Evolutionary conservation across 2,113 vertebrate genomes (phyloP).

Genomic region (Hypocryptadius cinnamomeus): DNA sequence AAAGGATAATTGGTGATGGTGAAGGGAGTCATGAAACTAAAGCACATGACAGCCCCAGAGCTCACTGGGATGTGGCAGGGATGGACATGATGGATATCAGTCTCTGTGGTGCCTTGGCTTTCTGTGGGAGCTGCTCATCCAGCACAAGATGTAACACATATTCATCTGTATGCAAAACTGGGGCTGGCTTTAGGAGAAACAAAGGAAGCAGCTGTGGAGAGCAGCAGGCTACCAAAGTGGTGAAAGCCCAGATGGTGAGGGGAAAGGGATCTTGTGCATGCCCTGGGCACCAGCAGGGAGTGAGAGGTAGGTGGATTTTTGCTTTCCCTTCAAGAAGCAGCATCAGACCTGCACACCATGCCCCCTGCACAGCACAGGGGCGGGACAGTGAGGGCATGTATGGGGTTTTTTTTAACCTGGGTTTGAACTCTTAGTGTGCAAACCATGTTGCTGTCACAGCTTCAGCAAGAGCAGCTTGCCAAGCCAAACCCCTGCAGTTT

Average conservation of each 20-base stretch:
- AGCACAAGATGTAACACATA: background rate
- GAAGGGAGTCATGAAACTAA: background rate
- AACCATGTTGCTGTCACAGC: background rate
- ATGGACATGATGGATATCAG: background rate
- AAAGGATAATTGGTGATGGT: background rate
- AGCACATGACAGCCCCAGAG: background rate
- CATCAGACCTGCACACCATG: background rate
- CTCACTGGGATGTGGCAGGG: rapidly evolving
- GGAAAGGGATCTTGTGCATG: background rate
- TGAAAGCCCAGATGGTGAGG: background rate
- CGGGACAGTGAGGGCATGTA: rapidly evolving
- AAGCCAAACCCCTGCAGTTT: background rate
- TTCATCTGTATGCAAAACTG: background rate
- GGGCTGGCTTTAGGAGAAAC: background rate
- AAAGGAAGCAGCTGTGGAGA: background rate
- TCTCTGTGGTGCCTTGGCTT: rapidly evolving
- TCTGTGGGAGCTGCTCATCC: background rate
- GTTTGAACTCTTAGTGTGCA: background rate
- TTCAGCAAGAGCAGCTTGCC: background rate
- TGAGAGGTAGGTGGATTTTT: background rate
- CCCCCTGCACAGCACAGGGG: background rate
- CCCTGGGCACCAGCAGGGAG: background rate
- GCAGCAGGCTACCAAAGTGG: background rate
- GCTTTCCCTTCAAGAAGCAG: background rate
- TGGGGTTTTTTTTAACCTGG: background rate